A percentile compares a stretch with the other conserved stretches of the same genome.
Conservation (phyloP, 1,140 invertebrate genomes). For the Pseudomyrmex flavicornis region DNA sequence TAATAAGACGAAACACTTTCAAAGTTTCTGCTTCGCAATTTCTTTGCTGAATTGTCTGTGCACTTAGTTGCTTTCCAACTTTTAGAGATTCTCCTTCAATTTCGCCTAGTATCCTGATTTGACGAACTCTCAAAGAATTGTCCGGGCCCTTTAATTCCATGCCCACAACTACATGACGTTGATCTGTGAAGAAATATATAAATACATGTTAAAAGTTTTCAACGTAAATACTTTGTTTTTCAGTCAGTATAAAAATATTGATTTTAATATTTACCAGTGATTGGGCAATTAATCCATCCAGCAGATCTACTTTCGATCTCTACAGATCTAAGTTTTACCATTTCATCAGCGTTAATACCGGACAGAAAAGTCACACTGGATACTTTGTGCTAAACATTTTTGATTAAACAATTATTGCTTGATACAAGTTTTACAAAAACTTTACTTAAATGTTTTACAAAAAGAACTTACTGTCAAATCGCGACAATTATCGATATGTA, state of each 20-base stretch:
- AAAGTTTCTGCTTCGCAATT: constrained; percentile 97
- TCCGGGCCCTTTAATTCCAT: constrained; percentile 96
- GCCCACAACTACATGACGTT: constrained; percentile 87
- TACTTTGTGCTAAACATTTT: constrained; percentile 93
- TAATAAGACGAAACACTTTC: constrained; percentile 96
- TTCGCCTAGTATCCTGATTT: constrained; percentile 89
- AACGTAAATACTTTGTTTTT: too few relatives aligned
- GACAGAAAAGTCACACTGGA: constrained; percentile 92
- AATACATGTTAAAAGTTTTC: too few relatives aligned
- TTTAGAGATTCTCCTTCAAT: constrained; percentile 86
- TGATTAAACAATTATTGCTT: constrained; percentile 49
- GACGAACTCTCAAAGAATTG: constrained; percentile 94
- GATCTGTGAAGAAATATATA: constrained; percentile 79
- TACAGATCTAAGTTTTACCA: constrained; percentile 91
- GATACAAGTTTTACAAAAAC: neutral
- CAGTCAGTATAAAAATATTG: neutral
- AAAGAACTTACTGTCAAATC: constrained; percentile 87
- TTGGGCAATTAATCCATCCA: constrained; percentile 94
- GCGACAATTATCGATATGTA: constrained; percentile 97
- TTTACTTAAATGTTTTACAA: neutral
- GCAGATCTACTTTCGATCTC: constrained; percentile 93
- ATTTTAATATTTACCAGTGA: constrained; percentile 87
- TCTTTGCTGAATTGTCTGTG: constrained; percentile 90
- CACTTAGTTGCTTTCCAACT: constrained; percentile 85
- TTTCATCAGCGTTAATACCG: constrained; percentile 92